Conservation (phyloP, 2,797 vertebrate species). For the Acanthis flammea region DNA sequence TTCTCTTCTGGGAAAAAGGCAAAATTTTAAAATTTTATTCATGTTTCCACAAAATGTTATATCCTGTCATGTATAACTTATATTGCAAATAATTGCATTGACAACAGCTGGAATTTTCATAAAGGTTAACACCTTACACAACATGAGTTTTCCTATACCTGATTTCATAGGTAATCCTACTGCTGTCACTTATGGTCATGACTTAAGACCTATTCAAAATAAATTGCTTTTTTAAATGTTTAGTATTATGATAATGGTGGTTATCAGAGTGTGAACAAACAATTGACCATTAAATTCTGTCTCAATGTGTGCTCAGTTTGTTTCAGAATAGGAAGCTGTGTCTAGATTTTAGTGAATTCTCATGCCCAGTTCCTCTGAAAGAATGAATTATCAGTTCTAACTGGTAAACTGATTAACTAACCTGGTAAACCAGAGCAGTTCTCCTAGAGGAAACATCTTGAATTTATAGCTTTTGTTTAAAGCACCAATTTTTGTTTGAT, state of each 20-base stretch:
- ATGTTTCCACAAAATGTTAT: not conserved
- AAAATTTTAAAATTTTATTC: not conserved
- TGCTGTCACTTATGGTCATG: not conserved
- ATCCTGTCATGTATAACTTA: not conserved
- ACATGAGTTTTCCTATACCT: not conserved
- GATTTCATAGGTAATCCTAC: not conserved
- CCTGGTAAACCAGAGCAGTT: not conserved
- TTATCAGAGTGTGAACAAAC: not conserved
- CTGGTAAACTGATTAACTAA: not conserved
- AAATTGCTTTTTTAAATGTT: not conserved
- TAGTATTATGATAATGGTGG: not conserved
- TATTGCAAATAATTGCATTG: not conserved
- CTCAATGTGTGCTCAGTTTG: not conserved
- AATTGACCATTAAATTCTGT: not conserved
- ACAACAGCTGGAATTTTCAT: not conserved
- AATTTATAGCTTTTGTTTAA: not conserved
- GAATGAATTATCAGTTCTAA: not conserved
- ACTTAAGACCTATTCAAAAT: not conserved
- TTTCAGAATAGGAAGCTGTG: not conserved
- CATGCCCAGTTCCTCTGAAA: not conserved
- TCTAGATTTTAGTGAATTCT: not conserved
- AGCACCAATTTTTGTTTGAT: not conserved
- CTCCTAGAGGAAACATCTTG: not conserved
- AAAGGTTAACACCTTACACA: not conserved
- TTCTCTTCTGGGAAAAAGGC: accelerated